Evolutionary conservation across 1,140 invertebrate genomes (phyloP), one percentile per base, ranked within the genome.

Genomic region (Meloidogyne floridensis): DNA sequence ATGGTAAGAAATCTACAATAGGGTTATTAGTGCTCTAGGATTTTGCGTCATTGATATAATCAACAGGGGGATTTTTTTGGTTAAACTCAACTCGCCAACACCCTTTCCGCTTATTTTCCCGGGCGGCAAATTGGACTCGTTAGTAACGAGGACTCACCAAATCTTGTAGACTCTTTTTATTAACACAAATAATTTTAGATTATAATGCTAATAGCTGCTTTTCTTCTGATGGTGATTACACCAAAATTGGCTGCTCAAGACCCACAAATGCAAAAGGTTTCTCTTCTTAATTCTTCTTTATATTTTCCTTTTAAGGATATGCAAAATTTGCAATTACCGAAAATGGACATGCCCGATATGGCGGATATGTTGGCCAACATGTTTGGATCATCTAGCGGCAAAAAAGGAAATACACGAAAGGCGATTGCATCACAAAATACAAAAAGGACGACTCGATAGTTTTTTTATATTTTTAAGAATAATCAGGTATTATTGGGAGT

Each of bases 171-270:
- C 32, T 32, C 32, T 32, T 32, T 32, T 32, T 32, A 32, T 32
- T 32, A 32, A 32, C 32, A 32, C 32, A 32, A 91, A 47, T 91
- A 91, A 20, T 84, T 92, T 20, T 53, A 82, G n/a, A 70, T 86
- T 59, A 82, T 92, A 70, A 92, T 92, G 83, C 90, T 92, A 88
- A 87, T 91, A 47, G 81, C 91, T 54, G 91, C 91, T 11, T 84
- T 92, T 10, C 81, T 91, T 11, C 80, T 91, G 13, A 91, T 92
- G 78, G 87, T 92, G 84, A 86, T 92, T 72, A 83, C 92, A 56
- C 92, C 92, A 53, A 92, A 92, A 83, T 84, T 92, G 84, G 90
- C 91, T 87, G 90, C 91, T 69, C 89, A 90, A 43, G 92, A 92
- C 85, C 91, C 91, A 71, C 91, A 92, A 81, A 89, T 92, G 65